These are phyloP conservation scores for Tholera decimalis DNA, from an alignment of 2,888 invertebrate genomes.

Conservation along the genomic window DNA sequence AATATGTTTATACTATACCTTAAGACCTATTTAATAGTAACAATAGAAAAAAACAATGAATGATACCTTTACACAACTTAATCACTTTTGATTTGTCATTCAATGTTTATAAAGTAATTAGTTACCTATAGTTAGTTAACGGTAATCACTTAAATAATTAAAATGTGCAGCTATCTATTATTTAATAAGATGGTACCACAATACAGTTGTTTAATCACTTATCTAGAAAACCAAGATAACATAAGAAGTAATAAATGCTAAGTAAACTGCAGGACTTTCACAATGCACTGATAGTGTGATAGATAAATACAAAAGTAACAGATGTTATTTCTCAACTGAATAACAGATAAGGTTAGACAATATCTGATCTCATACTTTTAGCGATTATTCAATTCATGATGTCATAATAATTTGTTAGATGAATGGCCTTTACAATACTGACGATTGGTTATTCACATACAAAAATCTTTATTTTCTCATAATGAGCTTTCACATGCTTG, in stretches of 20 bases:
- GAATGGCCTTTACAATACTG: slow-evolving; percentile 12
- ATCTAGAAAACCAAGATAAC: slow-evolving; percentile 47
- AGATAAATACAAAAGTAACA: slow-evolving; percentile 46
- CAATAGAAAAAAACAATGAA: slow-evolving; percentile 27
- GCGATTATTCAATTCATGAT: slow-evolving; percentile 39
- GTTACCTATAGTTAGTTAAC: slow-evolving; percentile 24
- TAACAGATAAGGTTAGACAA: slow-evolving; percentile 54
- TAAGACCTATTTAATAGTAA: slow-evolving; percentile 15
- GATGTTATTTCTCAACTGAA: slow-evolving; percentile 53
- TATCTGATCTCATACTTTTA: slow-evolving; percentile 48
- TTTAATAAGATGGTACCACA: slow-evolving; percentile 19
- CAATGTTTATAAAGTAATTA: slow-evolving; percentile 36
- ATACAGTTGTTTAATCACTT: slow-evolving; percentile 26
- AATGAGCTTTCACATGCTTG: slow-evolving; percentile 15
- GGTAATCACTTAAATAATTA: slow-evolving; percentile 31
- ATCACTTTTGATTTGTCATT: slow-evolving; percentile 35
- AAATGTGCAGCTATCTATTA: slow-evolving; percentile 16
- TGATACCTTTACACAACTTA: slow-evolving; percentile 11
- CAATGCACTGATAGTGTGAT: slow-evolving; percentile 56
- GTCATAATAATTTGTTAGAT: slow-evolving; percentile 37
- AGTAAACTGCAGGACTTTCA: slow-evolving; percentile 50
- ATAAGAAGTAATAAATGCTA: slow-evolving; percentile 28
- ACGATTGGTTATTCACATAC: slow-evolving; percentile 13
- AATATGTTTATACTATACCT: slow-evolving; percentile 11
- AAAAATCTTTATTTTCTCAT: slow-evolving; percentile 1